Base-by-base conservation (phyloP, 2,797 vertebrate genomes). In the Catostomus latipinnis region DNA sequence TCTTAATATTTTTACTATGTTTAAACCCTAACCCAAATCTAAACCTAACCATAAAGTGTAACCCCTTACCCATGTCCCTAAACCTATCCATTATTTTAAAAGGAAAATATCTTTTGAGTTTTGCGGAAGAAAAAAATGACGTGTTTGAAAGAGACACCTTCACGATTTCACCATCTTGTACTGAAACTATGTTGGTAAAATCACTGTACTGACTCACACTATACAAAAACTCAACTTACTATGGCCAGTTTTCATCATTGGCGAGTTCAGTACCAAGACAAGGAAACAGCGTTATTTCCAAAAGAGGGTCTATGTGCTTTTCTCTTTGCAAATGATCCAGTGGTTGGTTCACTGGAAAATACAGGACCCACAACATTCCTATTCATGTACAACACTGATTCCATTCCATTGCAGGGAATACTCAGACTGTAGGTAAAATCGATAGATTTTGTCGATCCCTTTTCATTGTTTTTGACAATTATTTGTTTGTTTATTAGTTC, bases 271-370 rank as follows among this genome's bases (percentile, higher is more conserved):
- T 4, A 8, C 60, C 60, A 53, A 43, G 45, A 13, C 13, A 63
- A 60, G 49, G 49, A 65, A 76, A 50, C 2, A 2, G 61, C 74
- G 57, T 16, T 66, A 76, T 67, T 76, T 76, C 11, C 62, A 34
- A 54, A 54, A 46, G 34, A 45, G 50, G 12, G 2, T 43, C 48
- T 63, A 53, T 53, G 34, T 5, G 13, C 10, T 50, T 52, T 62
- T 9, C 46, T 48, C 16, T 52, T 10, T 49, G 3, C 4, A 48
- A 61, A 18, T 22, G 57, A 8, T 73, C 16, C 5, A 61, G 46
- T 12, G 5, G 7, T 62, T n/a, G 71, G 71, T 74, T 74, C 71
- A 62, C 18, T 74, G 71, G 5, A 74, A 74, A 62, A 62, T 10
- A 43, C 50, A 11, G 22, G 50, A 74, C 18, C 60, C 60, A 6